phyloP scores from a whole-genome alignment of 2,797 vertebrate genomes.

The Enteromius argenteus region DNA sequence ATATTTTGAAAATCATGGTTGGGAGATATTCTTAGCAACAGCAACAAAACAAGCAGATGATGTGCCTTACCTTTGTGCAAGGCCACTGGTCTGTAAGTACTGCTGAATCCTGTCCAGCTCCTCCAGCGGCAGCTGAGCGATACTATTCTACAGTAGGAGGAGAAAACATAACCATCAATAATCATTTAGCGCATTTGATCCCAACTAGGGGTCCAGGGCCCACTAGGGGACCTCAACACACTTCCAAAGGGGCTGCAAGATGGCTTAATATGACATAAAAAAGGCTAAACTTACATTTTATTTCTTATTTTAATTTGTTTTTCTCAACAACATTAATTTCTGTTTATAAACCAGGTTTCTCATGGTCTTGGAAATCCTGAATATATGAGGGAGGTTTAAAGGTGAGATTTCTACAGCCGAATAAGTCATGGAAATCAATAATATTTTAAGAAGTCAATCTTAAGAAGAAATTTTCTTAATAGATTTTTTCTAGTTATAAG shows the following conservation, averaged over 20 bases:
- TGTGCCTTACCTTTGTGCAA: conserved; percentile 88
- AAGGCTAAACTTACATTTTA: neutral
- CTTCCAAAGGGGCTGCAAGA: neutral
- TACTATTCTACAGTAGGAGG: conserved; percentile 84
- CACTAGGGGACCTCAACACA: neutral
- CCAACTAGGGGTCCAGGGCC: neutral
- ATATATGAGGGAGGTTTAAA: neutral
- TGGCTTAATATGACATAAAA: neutral
- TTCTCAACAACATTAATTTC: neutral
- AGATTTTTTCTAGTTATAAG: no score
- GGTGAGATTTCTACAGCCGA: no score
- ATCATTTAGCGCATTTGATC: neutral
- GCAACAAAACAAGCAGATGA: neutral
- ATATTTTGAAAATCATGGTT: conserved; percentile 8
- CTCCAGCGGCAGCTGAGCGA: conserved; percentile 91
- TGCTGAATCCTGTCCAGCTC: conserved; percentile 94
- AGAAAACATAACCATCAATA: conserved; percentile 2
- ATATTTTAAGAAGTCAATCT: no score
- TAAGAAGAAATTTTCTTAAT: no score
- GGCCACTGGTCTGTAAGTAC: conserved; percentile 90
- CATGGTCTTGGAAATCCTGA: neutral
- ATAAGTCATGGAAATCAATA: no score
- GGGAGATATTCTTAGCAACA: neutral
- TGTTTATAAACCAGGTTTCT: neutral
- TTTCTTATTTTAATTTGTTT: neutral